Conservation (phyloP, 1,140 invertebrate species). For the Calosoma granatense region DNA sequence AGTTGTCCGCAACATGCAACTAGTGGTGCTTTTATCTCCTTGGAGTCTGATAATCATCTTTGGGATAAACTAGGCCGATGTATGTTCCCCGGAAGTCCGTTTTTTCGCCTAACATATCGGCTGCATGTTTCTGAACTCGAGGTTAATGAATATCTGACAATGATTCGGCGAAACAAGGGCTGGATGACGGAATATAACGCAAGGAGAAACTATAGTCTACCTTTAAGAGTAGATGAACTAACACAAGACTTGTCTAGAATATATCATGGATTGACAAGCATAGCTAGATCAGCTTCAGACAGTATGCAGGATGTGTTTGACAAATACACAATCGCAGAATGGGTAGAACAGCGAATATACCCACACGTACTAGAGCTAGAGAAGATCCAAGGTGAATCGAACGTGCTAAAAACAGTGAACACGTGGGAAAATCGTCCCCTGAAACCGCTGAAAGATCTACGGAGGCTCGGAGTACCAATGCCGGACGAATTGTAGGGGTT, state of each 20-base stretch:
- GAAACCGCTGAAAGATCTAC: conserved; percentile 32
- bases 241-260: conserved; percentile 46
- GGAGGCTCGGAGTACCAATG: conserved; percentile 26
- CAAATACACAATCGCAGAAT: conserved; percentile 55
- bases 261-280: conserved; percentile 41
- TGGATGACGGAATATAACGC: conserved; percentile 70
- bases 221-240: conserved; percentile 53
- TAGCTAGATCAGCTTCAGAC: conserved; percentile 48
- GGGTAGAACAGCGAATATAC: conserved; percentile 50
- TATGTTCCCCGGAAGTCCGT: conserved; percentile 37
- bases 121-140: conserved; percentile 39
- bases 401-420: conserved; percentile 28
- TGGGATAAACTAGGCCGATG: conserved; percentile 42
- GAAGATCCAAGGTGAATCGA: conserved; percentile 34
- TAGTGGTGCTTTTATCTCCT: conserved; percentile 29
- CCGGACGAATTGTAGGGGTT: conserved; percentile 10
- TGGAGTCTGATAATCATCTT: conserved; percentile 40
- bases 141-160: conserved; percentile 27
- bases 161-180: conserved; percentile 31
- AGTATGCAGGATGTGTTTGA: conserved; percentile 57
- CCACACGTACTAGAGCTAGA: conserved; percentile 38
- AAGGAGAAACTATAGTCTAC: conserved; percentile 56
- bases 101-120: conserved; percentile 42
- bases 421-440: conserved; percentile 30
- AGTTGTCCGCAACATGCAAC: conserved; percentile 38